Conservation (phyloP, 2,113 vertebrate genomes). For the Aleadryas rufinucha region DNA sequence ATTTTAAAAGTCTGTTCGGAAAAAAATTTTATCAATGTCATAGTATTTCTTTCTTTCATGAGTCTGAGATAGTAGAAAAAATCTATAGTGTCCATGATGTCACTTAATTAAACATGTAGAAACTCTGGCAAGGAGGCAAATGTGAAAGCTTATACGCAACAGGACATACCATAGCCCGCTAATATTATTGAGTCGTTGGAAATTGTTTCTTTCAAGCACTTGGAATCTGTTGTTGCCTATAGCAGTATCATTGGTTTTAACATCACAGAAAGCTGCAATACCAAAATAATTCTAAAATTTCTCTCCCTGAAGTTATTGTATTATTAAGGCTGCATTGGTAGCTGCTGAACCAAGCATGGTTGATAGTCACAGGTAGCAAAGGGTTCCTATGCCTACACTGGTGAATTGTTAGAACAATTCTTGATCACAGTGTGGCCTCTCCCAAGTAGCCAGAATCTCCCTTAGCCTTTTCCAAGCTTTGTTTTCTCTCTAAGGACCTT, state of each 20-base stretch:
- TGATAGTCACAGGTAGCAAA: neutral
- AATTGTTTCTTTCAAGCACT: neutral
- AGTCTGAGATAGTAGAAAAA: neutral
- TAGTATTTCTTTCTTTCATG: neutral
- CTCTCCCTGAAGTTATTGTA: neutral
- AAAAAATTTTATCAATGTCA: neutral
- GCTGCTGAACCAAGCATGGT: neutral
- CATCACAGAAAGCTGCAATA: neutral
- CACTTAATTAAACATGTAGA: neutral
- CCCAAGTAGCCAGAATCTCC: neutral
- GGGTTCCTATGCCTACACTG: rapidly evolving
- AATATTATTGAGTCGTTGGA: neutral
- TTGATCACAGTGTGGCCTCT: neutral
- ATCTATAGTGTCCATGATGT: neutral
- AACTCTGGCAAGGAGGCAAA: neutral
- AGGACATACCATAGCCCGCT: neutral
- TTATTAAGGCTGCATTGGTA: neutral
- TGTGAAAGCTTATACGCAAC: neutral
- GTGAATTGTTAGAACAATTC: neutral
- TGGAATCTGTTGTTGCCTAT: neutral
- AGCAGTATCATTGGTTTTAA: neutral
- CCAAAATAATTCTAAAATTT: neutral
- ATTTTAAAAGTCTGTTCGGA: neutral
- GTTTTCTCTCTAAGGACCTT: neutral
- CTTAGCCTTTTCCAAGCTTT: neutral